A percentile compares a stretch with the other conserved stretches of the same genome.
Evolutionary conservation across 2,797 vertebrate genomes (phyloP).

Genomic region (Anniella stebbinsi): DNA sequence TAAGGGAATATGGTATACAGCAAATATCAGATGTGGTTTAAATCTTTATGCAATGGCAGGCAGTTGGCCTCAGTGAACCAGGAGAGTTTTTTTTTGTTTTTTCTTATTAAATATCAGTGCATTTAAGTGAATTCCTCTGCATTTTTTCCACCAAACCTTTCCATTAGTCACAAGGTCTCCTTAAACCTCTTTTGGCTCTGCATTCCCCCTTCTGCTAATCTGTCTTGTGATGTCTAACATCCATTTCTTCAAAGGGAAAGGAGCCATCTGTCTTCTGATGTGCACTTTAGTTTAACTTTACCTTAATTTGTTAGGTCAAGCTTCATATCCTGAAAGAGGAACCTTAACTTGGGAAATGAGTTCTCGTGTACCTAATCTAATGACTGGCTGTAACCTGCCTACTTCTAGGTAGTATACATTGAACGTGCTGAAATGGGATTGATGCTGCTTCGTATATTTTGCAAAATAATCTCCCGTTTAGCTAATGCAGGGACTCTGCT

Average conservation of each 20-base stretch:
- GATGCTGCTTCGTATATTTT: neutral
- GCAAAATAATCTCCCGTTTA: neutral
- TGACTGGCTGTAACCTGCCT: neutral
- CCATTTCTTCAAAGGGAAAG: conserved; percentile 4
- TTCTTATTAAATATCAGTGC: neutral
- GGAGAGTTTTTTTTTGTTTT: neutral
- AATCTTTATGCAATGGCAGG: neutral
- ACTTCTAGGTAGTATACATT: neutral
- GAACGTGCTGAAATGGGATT: neutral
- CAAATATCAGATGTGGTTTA: neutral
- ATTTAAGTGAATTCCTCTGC: conserved; percentile 24
- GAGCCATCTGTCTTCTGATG: conserved; percentile 23
- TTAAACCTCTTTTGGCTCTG: conserved; percentile 28
- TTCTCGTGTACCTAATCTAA: conserved; percentile 8
- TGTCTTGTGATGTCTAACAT: conserved; percentile 47
- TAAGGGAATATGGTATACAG: neutral
- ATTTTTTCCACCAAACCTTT: conserved; percentile 17
- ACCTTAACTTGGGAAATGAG: conserved; percentile 21
- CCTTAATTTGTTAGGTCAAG: conserved; percentile 25
- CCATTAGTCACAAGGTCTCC: conserved; percentile 6
- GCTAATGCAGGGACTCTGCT: neutral
- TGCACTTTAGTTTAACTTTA: conserved; percentile 44
- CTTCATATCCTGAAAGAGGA: neutral
- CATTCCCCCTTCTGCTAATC: conserved; percentile 26
- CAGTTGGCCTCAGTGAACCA: too few relatives aligned